These are phyloP conservation scores for Catamblyrhynchus diadema DNA, from an alignment of 2,797 vertebrate genomes.

Conservation along the genomic window DNA sequence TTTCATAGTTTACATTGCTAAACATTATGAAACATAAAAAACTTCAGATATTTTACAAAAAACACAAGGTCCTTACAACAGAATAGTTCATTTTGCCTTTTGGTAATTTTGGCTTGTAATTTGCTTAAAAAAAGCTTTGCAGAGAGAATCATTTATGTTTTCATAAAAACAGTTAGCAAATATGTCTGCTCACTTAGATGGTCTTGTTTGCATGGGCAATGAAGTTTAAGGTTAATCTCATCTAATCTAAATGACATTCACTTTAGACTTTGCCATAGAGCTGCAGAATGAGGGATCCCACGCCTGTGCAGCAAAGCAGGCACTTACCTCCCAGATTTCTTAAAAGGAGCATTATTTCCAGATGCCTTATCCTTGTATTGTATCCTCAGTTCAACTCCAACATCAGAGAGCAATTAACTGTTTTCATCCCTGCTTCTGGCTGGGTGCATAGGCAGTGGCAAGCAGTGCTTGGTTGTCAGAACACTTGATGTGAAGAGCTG, in stretches of 20 bases:
- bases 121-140: conserved; percentile 28
- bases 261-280: background rate
- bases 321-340: background rate
- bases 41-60: background rate
- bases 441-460: background rate
- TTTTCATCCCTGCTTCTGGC: background rate
- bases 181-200: background rate
- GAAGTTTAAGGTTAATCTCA: conserved; percentile 22
- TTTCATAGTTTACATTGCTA: background rate
- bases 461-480: background rate
- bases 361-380: background rate
- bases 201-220: background rate
- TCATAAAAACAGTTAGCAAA: background rate
- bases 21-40: background rate
- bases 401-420: conserved; percentile 8
- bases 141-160: background rate
- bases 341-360: conserved; percentile 6
- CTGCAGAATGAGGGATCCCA: background rate
- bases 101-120: background rate
- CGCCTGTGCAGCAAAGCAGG: background rate
- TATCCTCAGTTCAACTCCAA: conserved; percentile 23
- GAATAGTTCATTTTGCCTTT: background rate
- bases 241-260: background rate
- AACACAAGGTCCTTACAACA: background rate
- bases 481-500: background rate